Evolutionary conservation across 2,888 invertebrate species (phyloP).

Genomic region (Macrosiphum euphorbiae): DNA sequence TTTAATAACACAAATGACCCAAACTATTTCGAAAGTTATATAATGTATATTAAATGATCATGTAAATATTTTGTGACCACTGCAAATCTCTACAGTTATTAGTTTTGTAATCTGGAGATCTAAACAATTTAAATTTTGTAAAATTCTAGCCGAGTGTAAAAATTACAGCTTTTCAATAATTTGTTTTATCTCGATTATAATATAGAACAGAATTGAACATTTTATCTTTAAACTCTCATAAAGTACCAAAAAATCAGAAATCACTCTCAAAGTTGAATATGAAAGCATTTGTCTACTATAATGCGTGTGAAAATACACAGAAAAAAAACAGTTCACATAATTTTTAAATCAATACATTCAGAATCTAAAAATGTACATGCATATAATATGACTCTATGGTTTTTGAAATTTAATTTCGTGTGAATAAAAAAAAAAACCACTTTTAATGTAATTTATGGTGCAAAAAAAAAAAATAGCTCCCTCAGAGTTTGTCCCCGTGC

Average conservation of each 20-base stretch:
- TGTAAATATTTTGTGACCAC: too few species aligned
- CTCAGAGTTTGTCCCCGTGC: background rate
- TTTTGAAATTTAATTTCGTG: background rate
- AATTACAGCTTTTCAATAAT: background rate
- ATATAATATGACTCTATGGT: background rate
- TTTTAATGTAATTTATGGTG: background rate
- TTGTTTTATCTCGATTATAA: background rate
- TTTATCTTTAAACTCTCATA: background rate
- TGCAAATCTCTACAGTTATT: background rate
- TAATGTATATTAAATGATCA: background rate
- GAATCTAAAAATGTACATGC: background rate
- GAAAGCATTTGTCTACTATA: background rate
- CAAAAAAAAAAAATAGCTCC: background rate
- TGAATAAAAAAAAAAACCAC: background rate
- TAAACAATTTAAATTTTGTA: background rate
- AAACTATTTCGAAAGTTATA: background rate
- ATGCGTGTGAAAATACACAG: too few species aligned
- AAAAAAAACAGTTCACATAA: too few species aligned
- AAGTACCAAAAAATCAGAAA: background rate
- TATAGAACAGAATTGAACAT: background rate
- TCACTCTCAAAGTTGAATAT: background rate
- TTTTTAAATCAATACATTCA: background rate
- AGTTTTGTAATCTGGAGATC: background rate
- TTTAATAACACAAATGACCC: background rate
- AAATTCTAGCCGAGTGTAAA: background rate